Base-by-base conservation (phyloP, 1,140 invertebrate species). In the Halyomorpha halys region DNA sequence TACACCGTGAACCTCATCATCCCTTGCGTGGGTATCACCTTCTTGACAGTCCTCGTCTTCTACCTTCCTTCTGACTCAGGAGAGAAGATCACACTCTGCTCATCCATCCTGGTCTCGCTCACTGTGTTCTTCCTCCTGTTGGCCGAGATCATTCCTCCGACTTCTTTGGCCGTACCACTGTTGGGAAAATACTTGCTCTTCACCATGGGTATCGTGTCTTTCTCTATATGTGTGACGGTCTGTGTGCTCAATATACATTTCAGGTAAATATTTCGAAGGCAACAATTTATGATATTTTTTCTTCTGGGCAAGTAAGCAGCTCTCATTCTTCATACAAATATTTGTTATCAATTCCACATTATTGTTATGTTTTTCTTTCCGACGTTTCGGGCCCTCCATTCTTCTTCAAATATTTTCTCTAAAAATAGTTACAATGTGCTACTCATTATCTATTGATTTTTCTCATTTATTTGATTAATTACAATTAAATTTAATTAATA, bases 71-170 rank as follows among this genome's bases (percentile, higher is more conserved):
- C 92, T 27, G 93, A 96, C 76, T 94, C 90, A 8, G 93, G 94
- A 18, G 94, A 97, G 77, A 96, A 97, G 78, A 86, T 87, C 74
- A 83, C 94, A 69, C 83, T 98, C 71, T 97, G 93, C 80, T 97
- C 97, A 76, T 97, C 93, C 71, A 98, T 99, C 77, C 84, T 99
- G 67, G 87, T 99, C 68, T 98, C 96, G 60, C 79, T 99, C 73
- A 98, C 94, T 74, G 95, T 99, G 77, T 98, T 98, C 81, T 98
- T 98, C 82, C 82, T 99, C 73, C 81, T 98, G 67, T 77, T 98
- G 71, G 93, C 93, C 63, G 93, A 97, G 81, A 95, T 98, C 72
- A 98, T 98, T 74, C 96, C 96, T 45, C 94, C 95, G 16, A 98
- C 96, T 19, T 97, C 93, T 18, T 80, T 98, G 68, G 94, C 95